Conservation (phyloP, 2,888 invertebrate species). For the Oxyscelio sp. region DNA sequence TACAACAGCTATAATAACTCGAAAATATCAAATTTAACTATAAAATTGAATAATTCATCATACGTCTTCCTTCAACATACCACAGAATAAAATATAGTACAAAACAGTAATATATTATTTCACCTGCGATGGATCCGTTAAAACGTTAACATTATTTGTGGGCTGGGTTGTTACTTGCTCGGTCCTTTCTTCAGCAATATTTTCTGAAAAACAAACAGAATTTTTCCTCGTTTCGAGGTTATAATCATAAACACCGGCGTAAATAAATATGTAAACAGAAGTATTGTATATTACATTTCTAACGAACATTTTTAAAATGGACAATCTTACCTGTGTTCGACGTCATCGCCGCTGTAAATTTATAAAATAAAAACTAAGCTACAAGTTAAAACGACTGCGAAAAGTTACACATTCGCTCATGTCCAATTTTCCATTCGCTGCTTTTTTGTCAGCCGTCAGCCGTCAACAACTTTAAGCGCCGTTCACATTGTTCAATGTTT, state of each 20-base stretch:
- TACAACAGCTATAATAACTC: no score
- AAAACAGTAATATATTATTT: no score
- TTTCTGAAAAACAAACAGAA: conserved; percentile 55
- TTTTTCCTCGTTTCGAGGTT: conserved; percentile 33
- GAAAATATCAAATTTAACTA: no score
- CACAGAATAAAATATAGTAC: no score
- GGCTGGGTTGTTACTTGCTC: conserved; percentile 82
- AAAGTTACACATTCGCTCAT: conserved; percentile 5
- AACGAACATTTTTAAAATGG: no score
- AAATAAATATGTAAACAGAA: no score
- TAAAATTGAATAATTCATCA: no score
- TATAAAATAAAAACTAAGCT: background rate
- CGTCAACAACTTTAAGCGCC: conserved; percentile 3
- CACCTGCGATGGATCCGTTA: conserved; percentile 85
- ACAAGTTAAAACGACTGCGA: background rate
- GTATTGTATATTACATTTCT: no score
- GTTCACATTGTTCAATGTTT: conserved; percentile 20
- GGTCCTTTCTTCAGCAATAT: conserved; percentile 82
- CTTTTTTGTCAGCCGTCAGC: background rate
- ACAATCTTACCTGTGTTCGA: conserved; percentile 35
- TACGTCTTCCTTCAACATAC: no score
- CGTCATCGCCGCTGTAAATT: conserved; percentile 19
- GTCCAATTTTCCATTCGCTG: background rate
- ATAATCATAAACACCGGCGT: background rate
- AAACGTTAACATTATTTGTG: conserved; percentile 83